A percentile compares a stretch with the other conserved stretches of the same genome.
Conservation (phyloP, 2,888 invertebrate genomes). For the Agrypnus murinus region DNA sequence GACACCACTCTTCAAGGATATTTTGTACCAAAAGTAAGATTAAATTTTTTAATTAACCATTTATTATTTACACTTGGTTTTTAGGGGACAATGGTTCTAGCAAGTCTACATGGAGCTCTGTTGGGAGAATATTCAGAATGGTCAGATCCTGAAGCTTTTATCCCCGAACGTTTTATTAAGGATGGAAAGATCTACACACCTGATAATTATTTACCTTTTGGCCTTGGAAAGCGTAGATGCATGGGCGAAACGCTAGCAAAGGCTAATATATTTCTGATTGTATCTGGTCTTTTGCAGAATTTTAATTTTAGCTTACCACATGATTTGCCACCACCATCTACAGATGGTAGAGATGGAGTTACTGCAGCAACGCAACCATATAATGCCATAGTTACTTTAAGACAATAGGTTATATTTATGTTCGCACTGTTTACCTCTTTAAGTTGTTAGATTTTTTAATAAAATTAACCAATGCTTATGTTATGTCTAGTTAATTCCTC, state of each 20-base stretch:
- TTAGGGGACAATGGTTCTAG: conserved; percentile 87
- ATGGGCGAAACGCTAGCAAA: conserved; percentile 87
- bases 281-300: conserved; percentile 82
- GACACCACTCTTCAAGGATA: conserved; percentile 84
- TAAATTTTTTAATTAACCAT: no score
- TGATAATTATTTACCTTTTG: conserved; percentile 85
- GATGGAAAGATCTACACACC: conserved; percentile 76
- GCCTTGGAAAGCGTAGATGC: conserved; percentile 85
- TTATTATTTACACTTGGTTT: no score
- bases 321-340: conserved; percentile 78
- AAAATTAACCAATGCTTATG: no score
- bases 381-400: conserved; percentile 75
- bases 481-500: no score
- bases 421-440: no score
- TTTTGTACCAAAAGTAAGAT: conserved; percentile 84
- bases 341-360: conserved; percentile 83
- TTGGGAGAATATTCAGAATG: conserved; percentile 79
- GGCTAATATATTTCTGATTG: conserved; percentile 86
- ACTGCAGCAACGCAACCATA: conserved; percentile 85
- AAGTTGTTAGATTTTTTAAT: no score
- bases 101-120: conserved; percentile 82
- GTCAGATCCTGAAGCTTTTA: conserved; percentile 81
- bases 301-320: conserved; percentile 81
- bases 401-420: no score
- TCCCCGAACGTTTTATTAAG: conserved; percentile 83